Evolutionary conservation across 92 coral and sea anemone species (phyloP), one percentile per base, ranked within the genome.

Genomic region (Montipora capitata): DNA sequence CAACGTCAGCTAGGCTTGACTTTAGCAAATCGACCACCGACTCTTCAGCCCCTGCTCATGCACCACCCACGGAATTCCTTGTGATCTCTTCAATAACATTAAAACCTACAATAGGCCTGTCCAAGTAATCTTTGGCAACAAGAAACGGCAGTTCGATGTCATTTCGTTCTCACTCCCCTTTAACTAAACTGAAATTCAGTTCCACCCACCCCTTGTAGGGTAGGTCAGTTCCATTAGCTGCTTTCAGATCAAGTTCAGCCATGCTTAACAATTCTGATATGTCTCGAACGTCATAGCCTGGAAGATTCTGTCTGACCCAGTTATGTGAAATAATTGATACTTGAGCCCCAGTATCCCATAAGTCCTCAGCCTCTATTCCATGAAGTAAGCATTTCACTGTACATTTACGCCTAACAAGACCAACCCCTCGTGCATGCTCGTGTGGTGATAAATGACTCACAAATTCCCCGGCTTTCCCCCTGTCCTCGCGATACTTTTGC

Each of bases 291-390:
- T 65, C 70, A 73, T 70, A 35, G 14, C 68, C 84, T 11, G 90
- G 88, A 56, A n/a, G 42, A 56, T 84, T 61, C 15, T 52, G 27
- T 52, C 35, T 10, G 13, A 87, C 79, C 96, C 94, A 94, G 10
- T 74, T 76, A 11, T 39, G 59, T 8, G 89, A 84, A 11, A 90
- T 68, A 35, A 93, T 83, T 4, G 96, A 93, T 52, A 90, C 94
- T 72, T 93, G 96, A 17, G 94, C 96, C 27, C 96, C 94, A 4
- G 90, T 91, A 56, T 79, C 92, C 88, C 96, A 87, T 20, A 91
- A 66, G 15, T 80, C 88, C 10, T 84, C 90, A 44, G 93, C 75
- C 35, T 18, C 42, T 10, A 79, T 40, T 49, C 91, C 93, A 87
- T 83, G 68, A 4, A 91, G 67, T 7, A 63, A 39, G 79, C 96